Base-by-base conservation (phyloP, 2,888 invertebrate species). In the Leptarthrus brevirostris region DNA sequence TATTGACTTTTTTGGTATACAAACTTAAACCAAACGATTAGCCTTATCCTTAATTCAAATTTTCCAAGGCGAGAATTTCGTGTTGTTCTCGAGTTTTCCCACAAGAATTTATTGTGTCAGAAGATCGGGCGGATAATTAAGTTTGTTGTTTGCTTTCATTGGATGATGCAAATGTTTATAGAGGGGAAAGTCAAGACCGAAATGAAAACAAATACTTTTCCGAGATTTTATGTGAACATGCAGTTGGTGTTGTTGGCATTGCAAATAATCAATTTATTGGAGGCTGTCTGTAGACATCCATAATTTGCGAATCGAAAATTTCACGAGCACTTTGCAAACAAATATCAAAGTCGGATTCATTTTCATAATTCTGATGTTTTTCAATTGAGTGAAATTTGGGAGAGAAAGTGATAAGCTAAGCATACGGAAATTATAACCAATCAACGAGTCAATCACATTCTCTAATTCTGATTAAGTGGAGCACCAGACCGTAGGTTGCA, bases 81-180 rank as follows among this genome's bases (percentile, higher is more conserved):
- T 12, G 24, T 30, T 16, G 56, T 30, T 26, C 24, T 16, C 10
- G 30, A 14, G 56, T 3, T 56, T 56, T 40, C 18, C 61, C 61
- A 18, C 61, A 40, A 61, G 18, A 61, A 36, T 36, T 61, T 40
- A 61, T 18, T 61, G 20, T n/a, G 40, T 61, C 40, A 36, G 61
- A 61, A 40, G 61, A 61, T 36, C 36, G 22, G 24, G 36, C 16
- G 36, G 61, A 61, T 61, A 61, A 61, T 61, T 61, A 61, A 61
- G 61, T 61, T 61, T 61, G 36, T 30, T 61, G 61, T 61, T 61
- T 61, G 61, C 61, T 61, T 61, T 61, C 61, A 34, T 61, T 61
- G 61, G 40, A 61, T 40, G 36, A 30, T 40, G 18, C 16, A 61
- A 61, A 61, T 61, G 40, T 61, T 61, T 61, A 61, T 40, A 20